These are phyloP conservation scores for Bagarius yarrelli DNA, from an alignment of 2,113 vertebrate species.

Conservation along the genomic window DNA sequence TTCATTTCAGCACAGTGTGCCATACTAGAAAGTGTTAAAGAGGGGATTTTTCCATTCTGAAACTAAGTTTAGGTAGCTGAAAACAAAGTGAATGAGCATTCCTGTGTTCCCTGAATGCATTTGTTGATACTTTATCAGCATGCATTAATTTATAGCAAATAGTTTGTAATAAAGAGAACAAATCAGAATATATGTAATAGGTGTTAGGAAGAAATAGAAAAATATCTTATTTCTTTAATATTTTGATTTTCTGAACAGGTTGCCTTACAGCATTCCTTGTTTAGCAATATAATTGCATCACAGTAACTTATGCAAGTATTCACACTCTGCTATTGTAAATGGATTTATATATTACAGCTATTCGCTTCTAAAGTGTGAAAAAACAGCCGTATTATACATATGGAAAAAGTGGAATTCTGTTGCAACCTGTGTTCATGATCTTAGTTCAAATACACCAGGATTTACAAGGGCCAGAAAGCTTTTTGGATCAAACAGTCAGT, in stretches of 20 bases:
- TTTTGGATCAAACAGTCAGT: too few relatives aligned
- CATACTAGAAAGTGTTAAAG: conserved; percentile 30
- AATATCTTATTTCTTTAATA: background rate
- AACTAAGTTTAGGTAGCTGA: conserved; percentile 13
- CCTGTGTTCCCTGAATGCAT: background rate
- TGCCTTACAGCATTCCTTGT: background rate
- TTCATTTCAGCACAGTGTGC: conserved; percentile 35
- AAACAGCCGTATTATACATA: background rate
- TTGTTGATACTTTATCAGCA: conserved; percentile 26
- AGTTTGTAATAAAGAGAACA: background rate
- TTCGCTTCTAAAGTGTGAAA: background rate
- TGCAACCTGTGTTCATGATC: too few relatives aligned
- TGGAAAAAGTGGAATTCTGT: too few relatives aligned
- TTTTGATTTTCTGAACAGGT: background rate
- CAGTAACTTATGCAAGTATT: background rate
- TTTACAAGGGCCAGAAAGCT: too few relatives aligned
- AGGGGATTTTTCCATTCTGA: background rate
- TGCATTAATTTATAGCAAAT: background rate
- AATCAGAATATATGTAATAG: background rate
- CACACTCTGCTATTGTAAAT: background rate
- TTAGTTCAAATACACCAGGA: too few relatives aligned
- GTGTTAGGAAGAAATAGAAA: background rate
- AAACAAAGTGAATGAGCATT: background rate
- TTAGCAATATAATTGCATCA: background rate
- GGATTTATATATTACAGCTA: background rate